Evolutionary conservation across 2,888 invertebrate genomes (phyloP), one percentile per base, ranked within the genome.

Genomic region (Oxytorus armatus): DNA sequence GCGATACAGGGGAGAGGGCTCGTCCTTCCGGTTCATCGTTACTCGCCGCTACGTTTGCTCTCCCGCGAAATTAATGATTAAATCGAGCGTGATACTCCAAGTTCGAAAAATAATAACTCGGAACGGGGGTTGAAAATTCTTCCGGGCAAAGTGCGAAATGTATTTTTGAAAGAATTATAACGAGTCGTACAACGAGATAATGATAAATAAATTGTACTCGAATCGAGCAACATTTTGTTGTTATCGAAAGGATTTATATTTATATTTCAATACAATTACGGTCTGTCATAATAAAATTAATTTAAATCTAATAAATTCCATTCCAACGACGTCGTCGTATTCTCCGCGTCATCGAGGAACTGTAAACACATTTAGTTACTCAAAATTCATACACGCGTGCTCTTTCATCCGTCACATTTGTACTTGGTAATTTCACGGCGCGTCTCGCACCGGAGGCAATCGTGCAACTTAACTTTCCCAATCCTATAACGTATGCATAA

Each of bases 21-120:
- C 42, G 72, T 33, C 44, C 59, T 77, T 73, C 72, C 66, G 51
- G 66, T 33, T 72, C 51, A 59, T 66, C 59, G 42, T 59, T 39
- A 16, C 51, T 61, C 21, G 21, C 11, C 53, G 33, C 61, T 36
- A 23, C 69, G 53, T 44, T 59, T 55, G 53, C 53, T 69, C 63
- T 42, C n/a, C 36, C 29, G 7, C 47, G 18, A 57, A 72, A 72
- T 77, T 65, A 65, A 14, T 18, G 42, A 36, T 55, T 11, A 57
- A 36, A 61, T 53, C 72, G 51, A 29, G 49, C 39, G 39, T 53
- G 2, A n/a, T 10, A 36, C 16, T 29, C 10, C 23, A 39, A 36
- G 61, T 51, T 66, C 10, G 44, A 70, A 55, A 42, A 49, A 10
- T 49, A 8, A n/a, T n/a, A n/a, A n/a, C n/a, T n/a, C n/a, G n/a